phyloP scores from a whole-genome alignment of 1,140 invertebrate species.

The Phymastichus coffea region DNA sequence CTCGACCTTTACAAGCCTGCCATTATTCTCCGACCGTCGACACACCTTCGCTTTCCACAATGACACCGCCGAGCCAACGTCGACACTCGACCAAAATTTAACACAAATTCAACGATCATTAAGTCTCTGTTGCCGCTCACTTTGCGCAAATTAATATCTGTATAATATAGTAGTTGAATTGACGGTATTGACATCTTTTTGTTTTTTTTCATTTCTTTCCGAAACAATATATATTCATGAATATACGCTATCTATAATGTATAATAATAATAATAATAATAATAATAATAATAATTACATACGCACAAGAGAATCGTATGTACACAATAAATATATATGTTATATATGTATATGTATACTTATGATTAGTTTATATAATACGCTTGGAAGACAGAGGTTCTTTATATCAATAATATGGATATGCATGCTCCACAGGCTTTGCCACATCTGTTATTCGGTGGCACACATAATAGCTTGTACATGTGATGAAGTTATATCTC shows the following conservation, averaged over 20 bases:
- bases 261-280: constrained; percentile 1
- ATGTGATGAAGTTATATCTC: neutral
- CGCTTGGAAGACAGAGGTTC: constrained; percentile 55
- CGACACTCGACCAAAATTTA: constrained; percentile 9
- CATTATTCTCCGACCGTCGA: no score
- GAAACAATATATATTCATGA: constrained; percentile 24
- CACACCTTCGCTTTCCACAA: no score
- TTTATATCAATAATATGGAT: constrained; percentile 38
- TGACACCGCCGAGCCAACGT: constrained; percentile 6
- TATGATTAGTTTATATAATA: constrained; percentile 42
- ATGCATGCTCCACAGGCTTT: constrained; percentile 30
- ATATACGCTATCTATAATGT: neutral
- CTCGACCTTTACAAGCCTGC: no score
- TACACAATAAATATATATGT: constrained; percentile 25
- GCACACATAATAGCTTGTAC: constrained; percentile 27
- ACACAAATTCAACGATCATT: constrained; percentile 17
- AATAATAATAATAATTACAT: constrained; percentile 23
- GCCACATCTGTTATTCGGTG: constrained; percentile 17
- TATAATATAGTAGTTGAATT: no score
- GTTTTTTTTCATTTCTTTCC: no score
- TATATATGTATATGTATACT: constrained; percentile 42
- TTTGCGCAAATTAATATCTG: constrained; percentile 8
- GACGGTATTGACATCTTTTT: constrained; percentile 28
- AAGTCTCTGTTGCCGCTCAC: constrained; percentile 8
- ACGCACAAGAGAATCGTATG: constrained; percentile 16